Evolutionary conservation across 2,888 invertebrate genomes (phyloP).

Genomic region (Apantesis nais): DNA sequence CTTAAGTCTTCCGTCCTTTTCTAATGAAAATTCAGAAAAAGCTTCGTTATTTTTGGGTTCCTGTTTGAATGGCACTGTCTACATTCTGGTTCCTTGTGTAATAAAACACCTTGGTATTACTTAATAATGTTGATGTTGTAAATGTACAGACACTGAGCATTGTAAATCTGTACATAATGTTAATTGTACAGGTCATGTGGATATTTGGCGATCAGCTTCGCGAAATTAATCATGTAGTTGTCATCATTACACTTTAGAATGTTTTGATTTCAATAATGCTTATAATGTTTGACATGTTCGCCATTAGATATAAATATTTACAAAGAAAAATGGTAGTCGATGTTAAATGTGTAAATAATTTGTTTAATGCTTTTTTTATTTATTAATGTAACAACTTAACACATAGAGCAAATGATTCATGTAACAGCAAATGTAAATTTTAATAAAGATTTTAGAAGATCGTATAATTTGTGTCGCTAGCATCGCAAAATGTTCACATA

Average conservation of each 20-base stretch:
- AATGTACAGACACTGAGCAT: slow-evolving; percentile 60
- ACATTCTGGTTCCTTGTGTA: slow-evolving; percentile 52
- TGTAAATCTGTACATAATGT: slow-evolving; percentile 75
- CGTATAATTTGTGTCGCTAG: slow-evolving; percentile 74
- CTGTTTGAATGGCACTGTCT: slow-evolving; percentile 45
- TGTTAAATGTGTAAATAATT: slow-evolving; percentile 58
- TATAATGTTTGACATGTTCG: slow-evolving; percentile 62
- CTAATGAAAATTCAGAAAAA: slow-evolving; percentile 60
- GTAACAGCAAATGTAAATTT: slow-evolving; percentile 59
- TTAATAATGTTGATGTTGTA: slow-evolving; percentile 55
- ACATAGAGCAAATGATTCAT: slow-evolving; percentile 56
- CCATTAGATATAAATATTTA: slow-evolving; percentile 69
- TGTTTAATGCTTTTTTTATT: slow-evolving; percentile 66
- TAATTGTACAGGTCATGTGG: slow-evolving; percentile 85
- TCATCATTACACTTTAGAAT: slow-evolving; percentile 67
- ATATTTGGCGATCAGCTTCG: slow-evolving; percentile 84
- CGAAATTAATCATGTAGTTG: slow-evolving; percentile 67
- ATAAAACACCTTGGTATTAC: slow-evolving; percentile 58
- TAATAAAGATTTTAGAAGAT: slow-evolving; percentile 51
- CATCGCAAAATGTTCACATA: slow-evolving; percentile 87
- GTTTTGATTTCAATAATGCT: slow-evolving; percentile 67
- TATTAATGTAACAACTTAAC: slow-evolving; percentile 59
- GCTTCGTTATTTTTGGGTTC: slow-evolving; percentile 50
- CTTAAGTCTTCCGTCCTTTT: slow-evolving; percentile 84
- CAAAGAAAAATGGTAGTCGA: slow-evolving; percentile 82